These are phyloP conservation scores for Troglohyphantes excavatus DNA, from an alignment of 2,888 invertebrate genomes.

Conservation along the genomic window DNA sequence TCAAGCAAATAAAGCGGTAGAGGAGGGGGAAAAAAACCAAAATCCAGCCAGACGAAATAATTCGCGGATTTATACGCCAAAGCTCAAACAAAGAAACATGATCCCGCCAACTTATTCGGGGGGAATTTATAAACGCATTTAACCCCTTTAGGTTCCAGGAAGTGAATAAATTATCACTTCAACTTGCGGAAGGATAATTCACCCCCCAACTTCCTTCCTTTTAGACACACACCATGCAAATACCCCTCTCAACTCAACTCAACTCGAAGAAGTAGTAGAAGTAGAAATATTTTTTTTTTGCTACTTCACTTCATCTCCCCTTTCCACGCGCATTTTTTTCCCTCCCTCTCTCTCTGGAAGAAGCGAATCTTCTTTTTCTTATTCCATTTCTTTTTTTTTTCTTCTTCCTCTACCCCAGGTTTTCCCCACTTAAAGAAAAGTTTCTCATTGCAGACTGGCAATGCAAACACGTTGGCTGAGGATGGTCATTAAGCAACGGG, in stretches of 20 bases:
- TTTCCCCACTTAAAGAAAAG: constrained; percentile 47
- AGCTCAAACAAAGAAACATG: constrained; percentile 25
- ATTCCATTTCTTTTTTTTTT: constrained; percentile 21
- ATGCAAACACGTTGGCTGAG: constrained; percentile 71
- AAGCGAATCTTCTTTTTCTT: constrained; percentile 41
- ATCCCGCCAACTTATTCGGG: constrained; percentile 49
- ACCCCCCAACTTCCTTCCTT: constrained; percentile 38
- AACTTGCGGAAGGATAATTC: constrained; percentile 64
- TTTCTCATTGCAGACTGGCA: constrained; percentile 67
- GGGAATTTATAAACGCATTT: constrained; percentile 62
- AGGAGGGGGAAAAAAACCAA: neutral
- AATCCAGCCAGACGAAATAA: constrained; percentile 16
- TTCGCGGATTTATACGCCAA: constrained; percentile 20
- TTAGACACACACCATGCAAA: constrained; percentile 64
- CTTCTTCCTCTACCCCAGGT: neutral
- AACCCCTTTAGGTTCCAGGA: constrained; percentile 51
- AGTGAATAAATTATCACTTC: constrained; percentile 78
- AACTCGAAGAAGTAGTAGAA: constrained; percentile 6
- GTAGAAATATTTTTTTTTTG: constrained; percentile 44
- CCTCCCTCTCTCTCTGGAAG: too few species aligned
- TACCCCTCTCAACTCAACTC: constrained; percentile 21
- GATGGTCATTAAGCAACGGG: constrained; percentile 63
- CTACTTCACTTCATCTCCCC: constrained; percentile 43
- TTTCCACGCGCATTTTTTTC: constrained; percentile 61
- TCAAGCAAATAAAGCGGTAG: neutral